These are phyloP conservation scores for Lepidocolaptes lacrymiger DNA, from an alignment of 2,797 vertebrate genomes.

Conservation along the genomic window DNA sequence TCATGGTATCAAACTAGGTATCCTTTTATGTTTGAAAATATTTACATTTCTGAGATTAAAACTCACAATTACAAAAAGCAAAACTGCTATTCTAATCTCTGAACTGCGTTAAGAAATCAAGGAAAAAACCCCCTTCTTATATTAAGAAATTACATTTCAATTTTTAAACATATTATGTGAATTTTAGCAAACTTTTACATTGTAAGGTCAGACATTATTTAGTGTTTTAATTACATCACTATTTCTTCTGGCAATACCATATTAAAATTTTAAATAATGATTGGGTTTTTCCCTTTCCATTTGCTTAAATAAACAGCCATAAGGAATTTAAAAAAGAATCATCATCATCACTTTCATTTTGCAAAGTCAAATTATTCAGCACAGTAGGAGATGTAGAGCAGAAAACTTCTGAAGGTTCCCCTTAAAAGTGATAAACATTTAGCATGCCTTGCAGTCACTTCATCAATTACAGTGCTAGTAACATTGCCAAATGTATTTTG, in stretches of 20 bases:
- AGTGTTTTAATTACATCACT: background rate
- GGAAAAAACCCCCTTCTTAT: fast-evolving
- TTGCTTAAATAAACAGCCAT: slow-evolving; percentile 4
- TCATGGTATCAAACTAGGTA: background rate
- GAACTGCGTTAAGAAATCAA: background rate
- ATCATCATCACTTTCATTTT: background rate
- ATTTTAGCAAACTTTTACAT: background rate
- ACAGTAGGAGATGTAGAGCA: background rate
- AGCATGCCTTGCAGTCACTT: background rate
- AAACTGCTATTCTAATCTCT: background rate
- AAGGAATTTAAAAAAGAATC: background rate
- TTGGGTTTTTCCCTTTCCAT: background rate
- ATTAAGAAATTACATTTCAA: background rate
- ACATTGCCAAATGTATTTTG: background rate
- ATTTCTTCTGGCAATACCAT: background rate
- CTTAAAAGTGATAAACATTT: background rate
- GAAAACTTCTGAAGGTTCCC: slow-evolving; percentile 11
- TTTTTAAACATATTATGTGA: background rate
- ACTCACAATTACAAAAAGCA: background rate
- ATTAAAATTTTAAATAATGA: background rate
- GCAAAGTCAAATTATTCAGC: background rate
- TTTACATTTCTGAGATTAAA: background rate
- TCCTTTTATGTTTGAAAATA: background rate
- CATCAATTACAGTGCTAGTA: background rate
- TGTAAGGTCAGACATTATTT: background rate